These are phyloP conservation scores for Aelia acuminata DNA, from an alignment of 2,888 invertebrate genomes.

Conservation along the genomic window DNA sequence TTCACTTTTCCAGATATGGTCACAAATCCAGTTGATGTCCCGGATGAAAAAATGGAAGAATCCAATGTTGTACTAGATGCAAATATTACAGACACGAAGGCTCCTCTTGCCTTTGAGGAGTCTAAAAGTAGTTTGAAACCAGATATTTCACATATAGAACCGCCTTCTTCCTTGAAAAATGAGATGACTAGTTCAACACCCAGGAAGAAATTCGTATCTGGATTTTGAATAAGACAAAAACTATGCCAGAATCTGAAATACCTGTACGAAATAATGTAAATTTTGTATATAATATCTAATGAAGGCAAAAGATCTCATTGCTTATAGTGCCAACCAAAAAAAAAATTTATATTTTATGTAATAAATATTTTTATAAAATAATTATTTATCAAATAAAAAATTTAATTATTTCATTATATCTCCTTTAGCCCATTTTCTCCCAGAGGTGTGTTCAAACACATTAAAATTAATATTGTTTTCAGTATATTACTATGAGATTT, in stretches of 20 bases:
- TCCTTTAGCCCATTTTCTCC: too few species aligned
- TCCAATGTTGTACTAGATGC: background rate
- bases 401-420: too few species aligned
- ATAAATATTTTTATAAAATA: too few species aligned
- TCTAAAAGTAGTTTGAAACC: background rate
- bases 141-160: background rate
- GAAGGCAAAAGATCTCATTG: too few species aligned
- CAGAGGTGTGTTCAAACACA: too few species aligned
- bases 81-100: too few species aligned
- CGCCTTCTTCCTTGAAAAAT: background rate
- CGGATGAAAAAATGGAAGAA: background rate
- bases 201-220: slow-evolving; percentile 30
- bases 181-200: background rate
- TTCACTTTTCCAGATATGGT: background rate
- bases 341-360: too few species aligned
- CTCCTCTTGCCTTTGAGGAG: background rate
- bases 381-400: too few species aligned
- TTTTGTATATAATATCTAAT: background rate
- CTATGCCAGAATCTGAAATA: background rate
- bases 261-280: background rate
- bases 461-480: too few species aligned
- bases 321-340: too few species aligned
- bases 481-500: too few species aligned
- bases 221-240: background rate
- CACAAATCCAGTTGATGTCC: background rate